Evolutionary conservation across 2,888 invertebrate species (phyloP).

Genomic region (Erebia palarica): DNA sequence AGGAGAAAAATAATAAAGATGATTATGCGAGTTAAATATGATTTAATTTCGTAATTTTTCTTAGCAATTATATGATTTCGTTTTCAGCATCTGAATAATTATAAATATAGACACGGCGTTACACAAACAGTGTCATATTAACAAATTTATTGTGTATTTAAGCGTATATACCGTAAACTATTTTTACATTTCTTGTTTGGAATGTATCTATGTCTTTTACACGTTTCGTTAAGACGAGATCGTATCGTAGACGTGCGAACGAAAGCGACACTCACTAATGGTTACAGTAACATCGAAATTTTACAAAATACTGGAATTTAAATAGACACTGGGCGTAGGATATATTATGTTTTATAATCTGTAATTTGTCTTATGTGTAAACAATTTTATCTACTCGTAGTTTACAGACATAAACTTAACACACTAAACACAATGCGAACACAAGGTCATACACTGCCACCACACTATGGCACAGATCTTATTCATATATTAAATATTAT

Average conservation of each 20-base stretch:
- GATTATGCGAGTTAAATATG: slow-evolving; percentile 78
- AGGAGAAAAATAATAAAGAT: slow-evolving; percentile 44
- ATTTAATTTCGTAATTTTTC: slow-evolving; percentile 82
- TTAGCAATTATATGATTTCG: slow-evolving; percentile 80
- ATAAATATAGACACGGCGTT: slow-evolving; percentile 72
- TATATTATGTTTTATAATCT: slow-evolving; percentile 50
- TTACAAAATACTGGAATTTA: slow-evolving; percentile 46
- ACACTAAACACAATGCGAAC: slow-evolving; percentile 71
- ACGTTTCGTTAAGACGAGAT: slow-evolving; percentile 53
- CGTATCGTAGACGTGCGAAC: slow-evolving; percentile 56
- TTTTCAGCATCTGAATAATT: slow-evolving; percentile 79
- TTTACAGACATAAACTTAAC: slow-evolving; percentile 73
- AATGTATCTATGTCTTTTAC: slow-evolving; percentile 67
- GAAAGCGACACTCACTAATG: slow-evolving; percentile 52
- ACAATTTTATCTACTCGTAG: slow-evolving; percentile 66
- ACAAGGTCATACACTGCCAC: slow-evolving; percentile 73
- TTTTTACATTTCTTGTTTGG: slow-evolving; percentile 64
- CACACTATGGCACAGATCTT: slow-evolving; percentile 80
- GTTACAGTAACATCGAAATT: slow-evolving; percentile 48
- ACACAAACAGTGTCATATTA: slow-evolving; percentile 67
- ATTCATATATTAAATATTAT: slow-evolving; percentile 59
- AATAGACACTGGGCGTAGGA: slow-evolving; percentile 53
- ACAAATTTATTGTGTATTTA: slow-evolving; percentile 69
- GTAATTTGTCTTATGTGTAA: slow-evolving; percentile 62
- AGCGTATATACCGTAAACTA: slow-evolving; percentile 72